phyloP scores from a whole-genome alignment of 2,888 invertebrate species.

The Hybos culiciformis region DNA sequence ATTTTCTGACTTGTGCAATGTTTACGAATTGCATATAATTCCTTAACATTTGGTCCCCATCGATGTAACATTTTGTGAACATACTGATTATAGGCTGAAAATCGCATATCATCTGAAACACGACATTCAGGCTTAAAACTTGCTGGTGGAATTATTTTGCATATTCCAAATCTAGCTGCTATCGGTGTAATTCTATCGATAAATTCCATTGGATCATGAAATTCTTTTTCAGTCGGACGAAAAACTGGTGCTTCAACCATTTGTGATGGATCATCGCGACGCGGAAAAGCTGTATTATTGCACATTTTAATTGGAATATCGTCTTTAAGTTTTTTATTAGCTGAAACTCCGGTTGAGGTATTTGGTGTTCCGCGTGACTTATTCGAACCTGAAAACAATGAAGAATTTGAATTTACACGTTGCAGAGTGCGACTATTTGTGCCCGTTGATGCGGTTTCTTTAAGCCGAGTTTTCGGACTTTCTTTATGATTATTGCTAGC shows the following conservation, averaged over 20 bases:
- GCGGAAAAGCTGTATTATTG: slow-evolving; percentile 38
- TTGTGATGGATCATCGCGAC: slow-evolving; percentile 38
- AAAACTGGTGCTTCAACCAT: slow-evolving; percentile 66
- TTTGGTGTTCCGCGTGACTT: slow-evolving; percentile 23
- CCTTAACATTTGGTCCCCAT: slow-evolving; percentile 79
- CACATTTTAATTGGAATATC: slow-evolving; percentile 34
- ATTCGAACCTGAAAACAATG: slow-evolving; percentile 31
- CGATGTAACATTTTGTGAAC: slow-evolving; percentile 73
- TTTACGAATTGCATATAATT: slow-evolving; percentile 71
- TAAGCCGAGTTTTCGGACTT: too few relatives aligned
- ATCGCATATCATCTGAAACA: slow-evolving; percentile 71
- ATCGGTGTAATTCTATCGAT: slow-evolving; percentile 63
- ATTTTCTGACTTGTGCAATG: slow-evolving; percentile 67
- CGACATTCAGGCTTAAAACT: slow-evolving; percentile 70
- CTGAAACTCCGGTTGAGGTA: slow-evolving; percentile 19
- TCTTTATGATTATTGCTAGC: slow-evolving; percentile 9
- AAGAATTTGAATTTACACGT: slow-evolving; percentile 34
- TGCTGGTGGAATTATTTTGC: slow-evolving; percentile 71
- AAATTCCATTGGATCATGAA: slow-evolving; percentile 73
- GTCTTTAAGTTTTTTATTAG: slow-evolving; percentile 34
- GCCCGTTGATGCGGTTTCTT: slow-evolving; percentile 11
- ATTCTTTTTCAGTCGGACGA: slow-evolving; percentile 68
- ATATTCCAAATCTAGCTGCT: slow-evolving; percentile 73
- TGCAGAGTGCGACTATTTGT: slow-evolving; percentile 19
- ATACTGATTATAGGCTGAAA: slow-evolving; percentile 80